phyloP scores from a whole-genome alignment of 2,113 vertebrate species.

The Merops nubicus region DNA sequence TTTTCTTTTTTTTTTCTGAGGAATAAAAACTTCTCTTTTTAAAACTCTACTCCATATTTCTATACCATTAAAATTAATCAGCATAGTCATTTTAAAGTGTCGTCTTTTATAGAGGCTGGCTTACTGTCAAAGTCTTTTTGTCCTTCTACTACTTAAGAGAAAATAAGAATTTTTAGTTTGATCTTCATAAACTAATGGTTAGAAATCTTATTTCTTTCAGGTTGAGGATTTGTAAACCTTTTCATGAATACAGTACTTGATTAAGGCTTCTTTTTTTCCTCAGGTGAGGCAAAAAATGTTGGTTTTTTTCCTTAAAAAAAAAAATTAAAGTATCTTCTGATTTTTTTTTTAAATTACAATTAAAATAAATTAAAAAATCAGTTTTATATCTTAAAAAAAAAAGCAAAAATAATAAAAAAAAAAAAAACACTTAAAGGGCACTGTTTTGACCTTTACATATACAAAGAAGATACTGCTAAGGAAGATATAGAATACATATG shows the following conservation, averaged over 20 bases:
- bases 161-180: background rate
- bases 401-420: no score
- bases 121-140: background rate
- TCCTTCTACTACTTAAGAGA: background rate
- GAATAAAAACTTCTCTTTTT: background rate
- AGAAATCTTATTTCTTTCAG: background rate
- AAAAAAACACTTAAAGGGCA: no score
- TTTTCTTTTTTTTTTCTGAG: background rate
- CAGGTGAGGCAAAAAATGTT: background rate
- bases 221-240: background rate
- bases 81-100: fast-evolving
- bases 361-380: background rate
- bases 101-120: background rate
- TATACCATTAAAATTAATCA: background rate
- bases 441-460: background rate
- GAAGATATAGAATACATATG: background rate
- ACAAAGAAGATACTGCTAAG: background rate
- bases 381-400: no score
- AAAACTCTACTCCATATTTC: background rate
- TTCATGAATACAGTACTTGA: background rate
- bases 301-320: background rate
- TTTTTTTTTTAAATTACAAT: background rate
- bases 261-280: background rate
- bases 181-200: background rate
- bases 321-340: background rate